Conservation (phyloP, 2,888 invertebrate species). For the Mesochorus sp. region DNA sequence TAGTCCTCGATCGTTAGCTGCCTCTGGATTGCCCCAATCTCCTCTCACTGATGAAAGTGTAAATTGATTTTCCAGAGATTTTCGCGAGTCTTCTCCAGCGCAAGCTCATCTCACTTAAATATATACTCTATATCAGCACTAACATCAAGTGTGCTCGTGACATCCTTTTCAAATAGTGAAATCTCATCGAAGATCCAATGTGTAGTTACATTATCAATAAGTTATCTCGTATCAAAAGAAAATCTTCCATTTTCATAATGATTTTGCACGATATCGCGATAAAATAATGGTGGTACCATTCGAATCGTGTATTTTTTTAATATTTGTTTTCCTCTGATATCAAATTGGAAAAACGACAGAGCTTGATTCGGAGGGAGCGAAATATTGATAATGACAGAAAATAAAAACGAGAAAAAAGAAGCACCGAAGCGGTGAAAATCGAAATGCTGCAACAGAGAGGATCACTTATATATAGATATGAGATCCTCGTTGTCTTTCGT, state of each 20-base stretch:
- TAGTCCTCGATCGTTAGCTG: conserved; percentile 58
- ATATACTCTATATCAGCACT: not conserved
- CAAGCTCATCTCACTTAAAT: conserved; percentile 31
- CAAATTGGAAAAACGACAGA: not conserved
- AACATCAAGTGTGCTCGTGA: not conserved
- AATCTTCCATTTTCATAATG: not conserved
- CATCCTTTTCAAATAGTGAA: not conserved
- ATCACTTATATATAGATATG: not conserved
- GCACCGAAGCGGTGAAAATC: not conserved
- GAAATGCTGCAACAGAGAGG: conserved; percentile 15
- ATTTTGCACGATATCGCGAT: not conserved
- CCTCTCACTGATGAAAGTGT: conserved; percentile 64
- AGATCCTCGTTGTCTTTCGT: conserved; percentile 2
- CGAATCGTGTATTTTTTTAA: not conserved
- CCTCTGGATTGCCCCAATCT: conserved; percentile 67
- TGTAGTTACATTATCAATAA: not conserved
- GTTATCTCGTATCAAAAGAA: too few relatives aligned
- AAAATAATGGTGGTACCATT: not conserved
- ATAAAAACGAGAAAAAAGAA: not conserved
- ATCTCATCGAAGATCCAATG: not conserved
- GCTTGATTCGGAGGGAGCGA: not conserved
- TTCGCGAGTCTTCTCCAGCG: not conserved
- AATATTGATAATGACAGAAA: not conserved
- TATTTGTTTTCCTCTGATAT: not conserved
- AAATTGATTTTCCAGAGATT: conserved; percentile 64